Conservation (phyloP, 1,140 invertebrate species). For the Papilio dardanus region DNA sequence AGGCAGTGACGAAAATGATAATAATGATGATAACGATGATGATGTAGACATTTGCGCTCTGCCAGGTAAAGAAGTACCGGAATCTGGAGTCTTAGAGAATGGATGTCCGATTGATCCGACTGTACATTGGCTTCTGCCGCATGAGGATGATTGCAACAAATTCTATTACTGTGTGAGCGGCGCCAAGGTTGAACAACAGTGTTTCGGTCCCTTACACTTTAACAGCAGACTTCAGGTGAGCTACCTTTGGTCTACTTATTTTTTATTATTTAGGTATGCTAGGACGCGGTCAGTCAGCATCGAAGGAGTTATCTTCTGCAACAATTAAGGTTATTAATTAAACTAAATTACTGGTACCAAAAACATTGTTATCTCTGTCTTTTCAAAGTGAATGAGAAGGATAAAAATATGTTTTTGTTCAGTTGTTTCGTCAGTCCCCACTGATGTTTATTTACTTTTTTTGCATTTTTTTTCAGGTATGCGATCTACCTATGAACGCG, state of each 20-base stretch:
- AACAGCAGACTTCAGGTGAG: constrained; percentile 22
- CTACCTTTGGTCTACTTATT: background rate
- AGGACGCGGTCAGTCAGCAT: too few relatives aligned
- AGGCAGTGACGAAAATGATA: background rate
- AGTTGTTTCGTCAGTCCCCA: too few relatives aligned
- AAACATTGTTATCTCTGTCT: too few relatives aligned
- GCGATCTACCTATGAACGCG: background rate
- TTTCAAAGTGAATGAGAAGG: too few relatives aligned
- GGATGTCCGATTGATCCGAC: constrained; percentile 20
- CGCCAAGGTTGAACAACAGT: background rate
- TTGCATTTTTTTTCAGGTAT: background rate
- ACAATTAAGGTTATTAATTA: too few relatives aligned
- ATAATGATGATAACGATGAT: background rate
- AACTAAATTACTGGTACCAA: too few relatives aligned
- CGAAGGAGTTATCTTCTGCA: too few relatives aligned
- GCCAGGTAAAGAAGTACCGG: background rate
- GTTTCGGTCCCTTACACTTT: constrained; percentile 5
- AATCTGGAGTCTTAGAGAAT: background rate
- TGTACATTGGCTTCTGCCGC: constrained; percentile 26
- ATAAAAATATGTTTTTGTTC: too few relatives aligned
- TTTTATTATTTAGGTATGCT: background rate
- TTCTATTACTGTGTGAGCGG: constrained; percentile 25
- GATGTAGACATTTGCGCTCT: background rate
- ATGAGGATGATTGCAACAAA: constrained; percentile 19
- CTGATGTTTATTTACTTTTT: background rate